Base-by-base conservation (phyloP, 2,113 vertebrate genomes). In the Bubo bubo region DNA sequence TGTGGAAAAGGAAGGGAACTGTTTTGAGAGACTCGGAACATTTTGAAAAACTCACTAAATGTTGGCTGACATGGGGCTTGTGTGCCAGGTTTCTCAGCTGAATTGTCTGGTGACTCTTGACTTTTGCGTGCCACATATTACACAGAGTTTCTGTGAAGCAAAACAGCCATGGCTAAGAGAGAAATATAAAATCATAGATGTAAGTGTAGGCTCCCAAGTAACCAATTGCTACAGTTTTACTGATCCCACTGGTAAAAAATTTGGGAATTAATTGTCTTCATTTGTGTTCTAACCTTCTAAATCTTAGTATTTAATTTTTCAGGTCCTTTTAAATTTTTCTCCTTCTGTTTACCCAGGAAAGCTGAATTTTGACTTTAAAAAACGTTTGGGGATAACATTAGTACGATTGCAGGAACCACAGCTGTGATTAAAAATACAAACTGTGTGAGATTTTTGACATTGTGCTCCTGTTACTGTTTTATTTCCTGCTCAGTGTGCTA, bases 71-170 rank as follows among this genome's bases (percentile, higher is more conserved):
- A 53, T 4, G 52, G 81, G 47, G 7, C 28, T 79, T 43, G 6
- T 16, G 23, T 94, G 86, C 88, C 75, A 94, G 23, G n/a, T 68
- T 79, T 94, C 60, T 95, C 79, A 90, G 85, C 74, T 93, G 95
- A 88, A 79, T 92, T 71, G 43, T 87, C 80, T 63, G 88, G 16
- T 93, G 86, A 75, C 67, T 86, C 35, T 94, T 94, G 68, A 70
- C 32, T 94, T 96, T 79, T 79, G 74, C n/a, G 35, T 96, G 49
- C 41, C 74, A 71, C 24, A 79, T 76, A 60, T n/a, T 81, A 60
- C 34, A 35, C 17, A 75, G 43, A 60, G 21, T 93, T 96, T 83
- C 85, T 88, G 6, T 82, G 58, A 52, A 70, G 35, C 67, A n/a
- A 55, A 79, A 27, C 50, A 49, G n/a, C 53, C 19, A 30, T 34